Percentiles rank a stretch among this genome's conserved stretches.
These are phyloP conservation scores for Oryctes rhinoceros DNA, from an alignment of 1,140 invertebrate species.

Conservation along the genomic window DNA sequence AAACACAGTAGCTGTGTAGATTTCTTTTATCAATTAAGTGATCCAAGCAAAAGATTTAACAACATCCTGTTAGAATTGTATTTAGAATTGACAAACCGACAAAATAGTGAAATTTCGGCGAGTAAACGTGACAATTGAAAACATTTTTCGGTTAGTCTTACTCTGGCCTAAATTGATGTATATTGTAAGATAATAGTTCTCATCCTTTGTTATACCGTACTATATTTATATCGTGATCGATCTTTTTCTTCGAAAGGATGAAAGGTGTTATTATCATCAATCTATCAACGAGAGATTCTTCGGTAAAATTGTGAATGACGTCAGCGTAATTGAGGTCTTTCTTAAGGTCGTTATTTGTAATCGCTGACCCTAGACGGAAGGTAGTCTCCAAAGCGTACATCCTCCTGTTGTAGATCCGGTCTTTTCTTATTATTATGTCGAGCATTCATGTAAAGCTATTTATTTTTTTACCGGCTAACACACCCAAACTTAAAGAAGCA, in stretches of 20 bases:
- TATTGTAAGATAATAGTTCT: background rate
- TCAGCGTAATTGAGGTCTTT: slow-evolving; percentile 19
- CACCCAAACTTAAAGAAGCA: background rate
- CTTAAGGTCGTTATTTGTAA: slow-evolving; percentile 30
- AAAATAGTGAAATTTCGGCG: background rate
- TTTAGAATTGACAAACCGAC: background rate
- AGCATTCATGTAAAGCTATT: too few relatives aligned
- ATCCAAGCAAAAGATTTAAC: background rate
- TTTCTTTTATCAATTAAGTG: too few relatives aligned
- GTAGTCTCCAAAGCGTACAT: background rate
- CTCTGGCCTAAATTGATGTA: background rate
- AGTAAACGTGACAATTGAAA: slow-evolving; percentile 22
- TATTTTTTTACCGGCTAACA: background rate
- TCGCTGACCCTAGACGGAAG: slow-evolving; percentile 22
- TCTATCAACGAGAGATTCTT: slow-evolving; percentile 1
- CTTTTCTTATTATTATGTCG: background rate
- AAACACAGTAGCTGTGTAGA: too few relatives aligned
- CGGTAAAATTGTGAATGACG: background rate
- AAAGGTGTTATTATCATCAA: background rate
- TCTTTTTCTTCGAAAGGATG: background rate
- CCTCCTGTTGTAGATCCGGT: background rate
- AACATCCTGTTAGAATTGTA: background rate
- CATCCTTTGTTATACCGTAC: background rate
- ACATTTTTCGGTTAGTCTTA: background rate
- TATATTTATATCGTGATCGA: background rate